Percentiles rank a stretch among this genome's conserved stretches.
These are phyloP conservation scores for Amia ocellicauda DNA, from an alignment of 2,113 vertebrate species.

Conservation along the genomic window DNA sequence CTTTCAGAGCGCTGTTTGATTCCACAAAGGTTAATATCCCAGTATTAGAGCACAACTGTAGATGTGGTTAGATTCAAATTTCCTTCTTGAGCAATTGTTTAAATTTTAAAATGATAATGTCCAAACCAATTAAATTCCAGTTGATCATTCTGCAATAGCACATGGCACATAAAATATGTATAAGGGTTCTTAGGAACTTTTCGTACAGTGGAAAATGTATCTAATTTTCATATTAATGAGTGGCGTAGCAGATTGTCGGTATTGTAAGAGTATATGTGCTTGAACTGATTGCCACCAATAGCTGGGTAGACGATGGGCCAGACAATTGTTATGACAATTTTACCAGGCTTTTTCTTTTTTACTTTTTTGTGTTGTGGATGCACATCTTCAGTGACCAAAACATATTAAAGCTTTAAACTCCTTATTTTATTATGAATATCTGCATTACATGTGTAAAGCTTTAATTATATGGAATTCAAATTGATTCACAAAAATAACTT, in stretches of 20 bases:
- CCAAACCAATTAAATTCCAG: constrained; percentile 64
- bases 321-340: too few species aligned
- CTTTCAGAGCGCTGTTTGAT: constrained; percentile 41
- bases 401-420: too few species aligned
- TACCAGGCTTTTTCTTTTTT: too few species aligned
- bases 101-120: constrained; percentile 63
- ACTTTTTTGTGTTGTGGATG: too few species aligned
- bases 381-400: too few species aligned
- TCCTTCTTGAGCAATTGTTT: constrained; percentile 58
- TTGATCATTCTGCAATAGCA: constrained; percentile 60
- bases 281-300: constrained; percentile 17
- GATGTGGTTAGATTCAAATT: constrained; percentile 49
- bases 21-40: constrained; percentile 55
- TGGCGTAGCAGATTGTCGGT: constrained; percentile 29
- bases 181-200: constrained; percentile 42
- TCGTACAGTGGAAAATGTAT: constrained; percentile 33
- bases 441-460: too few species aligned
- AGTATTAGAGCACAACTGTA: constrained; percentile 51
- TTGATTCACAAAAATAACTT: too few species aligned
- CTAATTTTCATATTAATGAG: constrained; percentile 41
- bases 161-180: constrained; percentile 63
- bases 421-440: too few species aligned
- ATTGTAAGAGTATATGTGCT: constrained; percentile 23
- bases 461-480: too few species aligned
- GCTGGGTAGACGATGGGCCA: too few species aligned